Evolutionary conservation across 2,888 invertebrate species (phyloP), one percentile per base, ranked within the genome.

Genomic region (Leucania comma): DNA sequence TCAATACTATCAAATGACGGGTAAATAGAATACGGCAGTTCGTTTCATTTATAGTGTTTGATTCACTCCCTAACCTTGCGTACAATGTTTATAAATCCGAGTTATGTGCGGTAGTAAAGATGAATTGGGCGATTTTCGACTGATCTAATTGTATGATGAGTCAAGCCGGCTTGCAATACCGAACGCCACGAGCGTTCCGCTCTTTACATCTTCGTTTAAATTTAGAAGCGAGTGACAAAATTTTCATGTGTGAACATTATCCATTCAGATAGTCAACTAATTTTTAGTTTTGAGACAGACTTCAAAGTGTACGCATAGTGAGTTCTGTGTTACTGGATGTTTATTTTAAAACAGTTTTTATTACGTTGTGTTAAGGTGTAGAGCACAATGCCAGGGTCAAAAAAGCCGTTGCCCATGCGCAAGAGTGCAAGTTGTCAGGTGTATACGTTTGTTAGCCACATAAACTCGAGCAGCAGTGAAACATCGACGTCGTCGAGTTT

Each of bases 191-290:
- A 66, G 86, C 84, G 85, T 67, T 77, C 80, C 79, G 72, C 80
- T 85, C 83, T 76, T 81, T 78, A 80, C 64, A 81, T 89, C 87
- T 86, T 86, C 72, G 89, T 89, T 89, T 94, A 95, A 92, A 91
- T 91, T 91, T 95, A 95, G 95, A 92, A 72, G 68, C 68, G 88
- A 90, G 90, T 93, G 95, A 94, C 95, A 94, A 92, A 90, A 89
- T 86, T 89, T 83, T 78, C 83, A 66, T 78, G 68, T 78, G 62
- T 22, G 78, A 68, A 66, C 62, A 74, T 80, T 70, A 83, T 80
- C 83, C 77, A 68, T 82, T 84, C 72, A 83, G 78, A 82, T 81
- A 81, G 75, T 82, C 71, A 71, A 83, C 78, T 69, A 74, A 74
- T 80, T 87, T 68, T 87, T 89, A 88, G 90, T 90, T 85, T 86